Evolutionary conservation across 2,888 invertebrate genomes (phyloP).

Genomic region (Tribolium freemani): DNA sequence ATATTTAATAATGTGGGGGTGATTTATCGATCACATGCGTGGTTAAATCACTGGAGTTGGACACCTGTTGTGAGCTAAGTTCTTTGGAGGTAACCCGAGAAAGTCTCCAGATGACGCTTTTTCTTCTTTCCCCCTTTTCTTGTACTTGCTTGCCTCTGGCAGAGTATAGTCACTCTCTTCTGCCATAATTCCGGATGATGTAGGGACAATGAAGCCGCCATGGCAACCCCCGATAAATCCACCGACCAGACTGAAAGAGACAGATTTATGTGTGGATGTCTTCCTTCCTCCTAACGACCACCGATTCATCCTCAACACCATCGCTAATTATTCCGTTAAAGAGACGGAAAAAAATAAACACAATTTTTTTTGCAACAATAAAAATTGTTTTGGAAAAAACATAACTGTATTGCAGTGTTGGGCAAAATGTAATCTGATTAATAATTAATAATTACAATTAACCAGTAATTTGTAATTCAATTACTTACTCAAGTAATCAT

Average conservation of each 20-base stretch:
- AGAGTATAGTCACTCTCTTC: slow-evolving; percentile 46
- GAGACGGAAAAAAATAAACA: too few relatives aligned
- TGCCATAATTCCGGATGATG: slow-evolving; percentile 59
- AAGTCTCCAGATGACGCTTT: slow-evolving; percentile 48
- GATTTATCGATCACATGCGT: too few relatives aligned
- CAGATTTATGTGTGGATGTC: slow-evolving; percentile 42
- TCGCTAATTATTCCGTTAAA: too few relatives aligned
- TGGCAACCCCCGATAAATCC: slow-evolving; percentile 61
- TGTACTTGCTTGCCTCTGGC: slow-evolving; percentile 12
- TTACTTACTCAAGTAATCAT: too few relatives aligned
- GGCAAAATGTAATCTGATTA: too few relatives aligned
- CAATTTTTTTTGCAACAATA: too few relatives aligned
- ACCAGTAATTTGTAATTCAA: too few relatives aligned
- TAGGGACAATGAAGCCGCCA: slow-evolving; percentile 59
- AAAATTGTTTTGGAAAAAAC: too few relatives aligned
- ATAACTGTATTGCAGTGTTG: too few relatives aligned
- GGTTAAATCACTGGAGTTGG: too few relatives aligned
- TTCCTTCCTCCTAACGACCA: slow-evolving; percentile 31
- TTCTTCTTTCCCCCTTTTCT: slow-evolving; percentile 25
- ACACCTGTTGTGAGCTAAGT: slow-evolving; percentile 48
- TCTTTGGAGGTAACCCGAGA: slow-evolving; percentile 38
- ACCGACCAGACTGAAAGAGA: slow-evolving; percentile 50
- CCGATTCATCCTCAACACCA: slow-evolving; percentile 1
- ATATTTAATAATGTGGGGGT: background rate
- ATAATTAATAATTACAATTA: too few relatives aligned